Evolutionary conservation across 2,113 vertebrate genomes (phyloP).

Genomic region (Hippolais icterina): DNA sequence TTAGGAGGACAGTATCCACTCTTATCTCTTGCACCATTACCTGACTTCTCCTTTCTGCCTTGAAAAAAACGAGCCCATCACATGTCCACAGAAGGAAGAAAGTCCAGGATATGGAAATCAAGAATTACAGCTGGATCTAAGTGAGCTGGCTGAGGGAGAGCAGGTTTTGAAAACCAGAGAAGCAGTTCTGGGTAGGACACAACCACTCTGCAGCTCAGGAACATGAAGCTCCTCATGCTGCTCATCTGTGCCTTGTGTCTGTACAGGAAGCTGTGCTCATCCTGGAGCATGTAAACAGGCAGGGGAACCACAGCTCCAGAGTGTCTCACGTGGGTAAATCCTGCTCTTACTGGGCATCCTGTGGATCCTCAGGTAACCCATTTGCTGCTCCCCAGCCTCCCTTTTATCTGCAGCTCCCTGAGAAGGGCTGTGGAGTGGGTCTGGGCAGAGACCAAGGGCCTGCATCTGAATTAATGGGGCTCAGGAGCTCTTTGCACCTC

Average conservation of each 20-base stretch:
- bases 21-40: not conserved
- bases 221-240: not conserved
- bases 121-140: not conserved
- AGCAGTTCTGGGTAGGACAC: not conserved
- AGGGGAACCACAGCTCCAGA: not conserved
- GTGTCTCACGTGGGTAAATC: not conserved
- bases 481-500: not conserved
- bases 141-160: not conserved
- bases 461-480: rapidly evolving
- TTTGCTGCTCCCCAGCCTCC: not conserved
- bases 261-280: not conserved
- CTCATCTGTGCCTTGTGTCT: rapidly evolving
- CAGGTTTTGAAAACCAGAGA: not conserved
- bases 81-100: not conserved
- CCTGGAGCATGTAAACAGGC: not conserved
- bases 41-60: not conserved
- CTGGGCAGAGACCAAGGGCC: rapidly evolving
- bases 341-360: not conserved
- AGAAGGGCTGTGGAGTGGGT: rapidly evolving
- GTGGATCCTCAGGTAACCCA: not conserved
- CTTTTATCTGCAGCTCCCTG: not conserved
- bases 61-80: not conserved
- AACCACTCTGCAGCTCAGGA: not conserved
- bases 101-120: not conserved
- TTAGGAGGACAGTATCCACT: not conserved